phyloP scores from a whole-genome alignment of 92 coral and sea anemone genomes.

The Porites evermanni region DNA sequence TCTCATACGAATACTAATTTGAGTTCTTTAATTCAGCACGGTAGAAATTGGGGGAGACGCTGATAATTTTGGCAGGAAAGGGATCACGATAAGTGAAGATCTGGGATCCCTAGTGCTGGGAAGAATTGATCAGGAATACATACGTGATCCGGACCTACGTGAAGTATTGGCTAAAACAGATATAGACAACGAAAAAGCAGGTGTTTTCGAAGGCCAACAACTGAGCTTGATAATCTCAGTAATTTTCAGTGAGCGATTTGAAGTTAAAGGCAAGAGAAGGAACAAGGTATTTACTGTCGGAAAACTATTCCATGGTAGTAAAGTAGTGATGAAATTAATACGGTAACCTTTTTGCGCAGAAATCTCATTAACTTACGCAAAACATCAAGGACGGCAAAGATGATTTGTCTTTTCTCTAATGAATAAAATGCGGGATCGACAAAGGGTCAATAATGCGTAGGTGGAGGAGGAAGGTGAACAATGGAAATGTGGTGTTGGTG shows the following conservation, averaged over 20 bases:
- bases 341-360: too few relatives aligned
- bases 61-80: not conserved
- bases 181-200: not conserved
- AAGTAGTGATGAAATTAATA: too few relatives aligned
- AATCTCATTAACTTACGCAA: too few relatives aligned
- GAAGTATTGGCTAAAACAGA: constrained; percentile 4
- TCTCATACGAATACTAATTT: not conserved
- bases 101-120: constrained; percentile 16
- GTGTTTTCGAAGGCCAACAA: not conserved
- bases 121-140: not conserved
- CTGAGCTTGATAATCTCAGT: constrained; percentile 19
- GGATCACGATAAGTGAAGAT: not conserved
- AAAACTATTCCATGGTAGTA: too few relatives aligned
- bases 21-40: not conserved
- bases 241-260: constrained; percentile 25
- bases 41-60: not conserved
- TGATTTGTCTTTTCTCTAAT: too few relatives aligned
- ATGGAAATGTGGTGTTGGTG: too few relatives aligned
- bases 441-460: too few relatives aligned
- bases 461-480: too few relatives aligned
- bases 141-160: constrained; percentile 5
- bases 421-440: too few relatives aligned
- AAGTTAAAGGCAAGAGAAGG: not conserved
- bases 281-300: not conserved
- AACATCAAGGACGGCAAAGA: too few relatives aligned